Percentiles rank a stretch among this genome's conserved stretches.
Conservation (phyloP, 1,140 invertebrate genomes). For the Pomacea maculata region DNA sequence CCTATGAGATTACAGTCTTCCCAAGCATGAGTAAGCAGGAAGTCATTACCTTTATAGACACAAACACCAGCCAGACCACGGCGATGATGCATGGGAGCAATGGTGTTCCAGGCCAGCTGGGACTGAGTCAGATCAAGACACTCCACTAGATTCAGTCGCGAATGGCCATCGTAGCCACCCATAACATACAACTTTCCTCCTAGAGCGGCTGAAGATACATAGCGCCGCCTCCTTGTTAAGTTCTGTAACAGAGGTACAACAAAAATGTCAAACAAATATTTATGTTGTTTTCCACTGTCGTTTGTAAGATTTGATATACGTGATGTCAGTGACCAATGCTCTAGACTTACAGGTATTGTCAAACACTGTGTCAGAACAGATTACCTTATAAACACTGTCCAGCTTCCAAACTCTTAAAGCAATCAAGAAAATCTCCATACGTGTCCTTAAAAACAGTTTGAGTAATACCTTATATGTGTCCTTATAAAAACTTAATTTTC, state of each 20-base stretch:
- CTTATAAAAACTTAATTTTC: too few species aligned
- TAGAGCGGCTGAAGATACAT: constrained; percentile 59
- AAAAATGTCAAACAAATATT: background rate
- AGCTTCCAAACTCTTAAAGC: too few species aligned
- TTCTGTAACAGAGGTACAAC: constrained; percentile 37
- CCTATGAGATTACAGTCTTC: too few species aligned
- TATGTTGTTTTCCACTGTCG: background rate
- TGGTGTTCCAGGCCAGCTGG: constrained; percentile 48
- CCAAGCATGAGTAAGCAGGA: too few species aligned
- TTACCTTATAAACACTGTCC: too few species aligned
- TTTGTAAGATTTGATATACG: background rate
- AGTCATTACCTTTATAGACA: constrained; percentile 52
- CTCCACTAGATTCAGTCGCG: constrained; percentile 54
- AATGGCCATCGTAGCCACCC: constrained; percentile 61
- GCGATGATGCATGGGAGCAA: constrained; percentile 55
- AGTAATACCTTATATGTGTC: too few species aligned
- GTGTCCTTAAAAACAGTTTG: too few species aligned
- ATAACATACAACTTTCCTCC: constrained; percentile 70
- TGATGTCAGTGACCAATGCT: background rate
- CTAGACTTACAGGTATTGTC: background rate
- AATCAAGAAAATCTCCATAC: too few species aligned
- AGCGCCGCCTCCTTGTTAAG: constrained; percentile 54
- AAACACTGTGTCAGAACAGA: too few species aligned
- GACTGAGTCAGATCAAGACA: constrained; percentile 52
- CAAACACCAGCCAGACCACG: constrained; percentile 58